A percentile compares a stretch with the other conserved stretches of the same genome.
Conservation (phyloP, 2,797 vertebrate species). For the Tinamus major region DNA sequence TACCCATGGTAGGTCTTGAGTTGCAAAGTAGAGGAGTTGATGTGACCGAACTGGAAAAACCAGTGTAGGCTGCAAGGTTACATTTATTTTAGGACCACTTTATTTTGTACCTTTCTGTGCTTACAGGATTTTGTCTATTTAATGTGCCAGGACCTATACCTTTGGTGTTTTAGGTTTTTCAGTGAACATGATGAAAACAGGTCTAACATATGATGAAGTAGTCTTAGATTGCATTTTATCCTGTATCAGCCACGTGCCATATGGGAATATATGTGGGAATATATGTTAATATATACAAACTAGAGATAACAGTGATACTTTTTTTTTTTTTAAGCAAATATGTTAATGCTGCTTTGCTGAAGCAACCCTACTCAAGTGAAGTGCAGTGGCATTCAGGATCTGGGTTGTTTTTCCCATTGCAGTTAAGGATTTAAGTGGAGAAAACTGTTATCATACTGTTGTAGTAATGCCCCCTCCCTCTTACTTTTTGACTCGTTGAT, state of each 20-base stretch:
- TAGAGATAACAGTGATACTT: background rate
- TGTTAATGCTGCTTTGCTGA: background rate
- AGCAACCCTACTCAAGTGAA: background rate
- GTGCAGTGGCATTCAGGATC: background rate
- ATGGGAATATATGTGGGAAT: background rate
- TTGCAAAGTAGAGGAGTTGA: background rate
- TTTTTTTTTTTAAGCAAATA: background rate
- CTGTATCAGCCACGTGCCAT: too few relatives aligned
- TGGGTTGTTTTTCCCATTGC: background rate
- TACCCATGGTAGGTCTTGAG: background rate
- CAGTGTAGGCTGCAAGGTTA: background rate
- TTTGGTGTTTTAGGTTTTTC: background rate
- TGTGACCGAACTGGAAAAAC: background rate
- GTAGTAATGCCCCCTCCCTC: background rate
- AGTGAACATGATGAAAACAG: background rate
- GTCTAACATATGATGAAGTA: background rate
- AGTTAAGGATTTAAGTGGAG: background rate
- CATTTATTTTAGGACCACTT: background rate
- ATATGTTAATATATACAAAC: background rate
- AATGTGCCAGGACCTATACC: background rate
- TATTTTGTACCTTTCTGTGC: too few relatives aligned
- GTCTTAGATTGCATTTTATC: too few relatives aligned
- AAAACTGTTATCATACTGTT: too few relatives aligned
- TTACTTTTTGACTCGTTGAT: background rate
- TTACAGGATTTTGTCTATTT: background rate